A percentile compares a stretch with the other conserved stretches of the same genome.
These are phyloP conservation scores for Diplosoma virens DNA, from an alignment of 23 tunicate species.

Conservation along the genomic window DNA sequence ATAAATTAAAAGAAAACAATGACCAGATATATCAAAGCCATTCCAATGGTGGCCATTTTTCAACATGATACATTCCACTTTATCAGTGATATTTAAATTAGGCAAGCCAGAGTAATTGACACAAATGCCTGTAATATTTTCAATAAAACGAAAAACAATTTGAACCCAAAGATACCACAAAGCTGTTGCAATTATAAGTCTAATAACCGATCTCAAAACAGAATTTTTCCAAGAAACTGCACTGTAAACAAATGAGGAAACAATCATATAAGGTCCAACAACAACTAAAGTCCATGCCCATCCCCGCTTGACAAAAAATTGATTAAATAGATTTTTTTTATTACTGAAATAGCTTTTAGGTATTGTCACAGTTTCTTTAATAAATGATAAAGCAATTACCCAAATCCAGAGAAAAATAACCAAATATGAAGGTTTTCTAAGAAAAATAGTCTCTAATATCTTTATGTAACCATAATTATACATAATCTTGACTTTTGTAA, in stretches of 20 bases:
- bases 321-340: conserved; percentile 52
- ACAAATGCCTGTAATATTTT: conserved; percentile 70
- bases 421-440: conserved; percentile 1
- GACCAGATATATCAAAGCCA: conserved; percentile 87
- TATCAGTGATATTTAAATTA: conserved; percentile 30
- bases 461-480: too few relatives aligned
- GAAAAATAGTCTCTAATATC: not conserved
- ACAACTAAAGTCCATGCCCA: conserved; percentile 78
- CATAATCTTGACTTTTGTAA: too few relatives aligned
- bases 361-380: conserved; percentile 21
- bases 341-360: conserved; percentile 46
- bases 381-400: not conserved
- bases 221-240: conserved; percentile 53
- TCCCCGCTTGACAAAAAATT: conserved; percentile 55
- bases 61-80: conserved; percentile 33
- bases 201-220: not conserved
- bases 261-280: conserved; percentile 48
- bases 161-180: conserved; percentile 83
- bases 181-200: conserved; percentile 47
- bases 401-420: conserved; percentile 14
- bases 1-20: conserved; percentile 55
- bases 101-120: conserved; percentile 7
- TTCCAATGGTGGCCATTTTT: conserved; percentile 49
- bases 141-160: conserved; percentile 56
- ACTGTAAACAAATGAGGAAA: conserved; percentile 70